Base-by-base conservation (phyloP, 2,113 vertebrate genomes). In the Anguilla japonica region DNA sequence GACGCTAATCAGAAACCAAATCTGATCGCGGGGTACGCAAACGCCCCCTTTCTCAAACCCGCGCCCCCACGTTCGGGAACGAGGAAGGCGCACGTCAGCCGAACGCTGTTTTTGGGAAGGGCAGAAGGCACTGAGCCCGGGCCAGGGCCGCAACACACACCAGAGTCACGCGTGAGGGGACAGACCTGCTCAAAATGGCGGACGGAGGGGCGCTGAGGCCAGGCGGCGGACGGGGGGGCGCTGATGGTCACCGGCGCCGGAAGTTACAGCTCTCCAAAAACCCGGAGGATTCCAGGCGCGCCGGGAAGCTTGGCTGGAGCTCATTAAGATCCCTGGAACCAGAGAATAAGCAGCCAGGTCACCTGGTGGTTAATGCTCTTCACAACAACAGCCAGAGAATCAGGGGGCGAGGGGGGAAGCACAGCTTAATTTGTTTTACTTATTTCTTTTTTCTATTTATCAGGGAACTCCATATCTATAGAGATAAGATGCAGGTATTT, bases 1-100 rank as follows among this genome's bases (percentile, higher is more conserved):
- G 84, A 56, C 46, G 89, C 82, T 91, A 91, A 94, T 95, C 91
- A 89, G 91, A 91, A 91, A 67, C 80, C 5, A 9, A 91, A 91
- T 90, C 85, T 90, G 89, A 93, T 91, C 87, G 79, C 39, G 67
- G 71, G 7, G 40, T 16, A n/a, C 67, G 82, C 16, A 34, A n/a
- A 78, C 29, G 57, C 34, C 14, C 84, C 41, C 29, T 87, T 3
- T 34, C 63, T 87, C 67, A 41, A 16, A 57, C 22, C 56, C 63
- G 20, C 40, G 13, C 53, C 0, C 86, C 20, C 50, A 34, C 46
- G 20, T n/a, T 41, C 41, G 26, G 26, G 60, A 14, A 82, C 39
- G 60, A 82, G 20, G 46, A 78, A 15, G 34, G 16, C 15, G 14
- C 29, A 57, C 29, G 81, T 3, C 14, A 50, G 81, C 43, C 43